Evolutionary conservation across 1,140 invertebrate species (phyloP), one percentile per base, ranked within the genome.

Genomic region (Proales similis): DNA sequence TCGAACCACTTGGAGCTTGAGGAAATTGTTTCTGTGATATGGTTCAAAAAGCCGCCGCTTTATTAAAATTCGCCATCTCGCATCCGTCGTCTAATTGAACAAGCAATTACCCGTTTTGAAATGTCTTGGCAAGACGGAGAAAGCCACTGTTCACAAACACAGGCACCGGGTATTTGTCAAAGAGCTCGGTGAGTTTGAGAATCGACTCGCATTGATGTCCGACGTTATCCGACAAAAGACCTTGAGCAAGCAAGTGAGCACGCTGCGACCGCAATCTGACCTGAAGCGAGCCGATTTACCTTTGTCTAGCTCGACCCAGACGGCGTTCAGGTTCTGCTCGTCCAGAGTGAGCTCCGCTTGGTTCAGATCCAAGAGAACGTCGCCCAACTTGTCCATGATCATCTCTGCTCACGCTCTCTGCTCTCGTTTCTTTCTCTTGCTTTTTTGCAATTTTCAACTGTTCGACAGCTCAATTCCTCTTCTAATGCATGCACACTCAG

Each of bases 311-410:
- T 57, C 51, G 4, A 57, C 51, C 51, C 51, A 57, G 39, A 57
- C 29, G n/a, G 36, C 17, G 14, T 57, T 57, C 45, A 57, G 29
- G 17, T 57, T 57, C 9, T 42, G 29, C 29, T 57, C 51, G 30
- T 57, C 51, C 5, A 57, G 39, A 42, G 39, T 57, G 14, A 42
- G 17, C 27, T 57, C 51, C 20, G 39, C 45, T 57, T 57, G 51
- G 27, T 39, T 57, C 17, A 57, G 45, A 57, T 57, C 51, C 27
- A 57, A 57, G 45, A 42, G 45, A 27, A 57, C 51, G 30, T 57
- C 51, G 9, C 51, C 51, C 20, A 57, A 26, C 45, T 57, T 57
- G 32, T 57, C 51, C 51, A 57, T 57, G n/a, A n/a, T n/a, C n/a
- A n/a, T n/a, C n/a, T n/a, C n/a, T n/a, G n/a, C n/a, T n/a, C n/a